Evolutionary conservation across 1,140 invertebrate species (phyloP).

Genomic region (Leptonema lineaticorne): DNA sequence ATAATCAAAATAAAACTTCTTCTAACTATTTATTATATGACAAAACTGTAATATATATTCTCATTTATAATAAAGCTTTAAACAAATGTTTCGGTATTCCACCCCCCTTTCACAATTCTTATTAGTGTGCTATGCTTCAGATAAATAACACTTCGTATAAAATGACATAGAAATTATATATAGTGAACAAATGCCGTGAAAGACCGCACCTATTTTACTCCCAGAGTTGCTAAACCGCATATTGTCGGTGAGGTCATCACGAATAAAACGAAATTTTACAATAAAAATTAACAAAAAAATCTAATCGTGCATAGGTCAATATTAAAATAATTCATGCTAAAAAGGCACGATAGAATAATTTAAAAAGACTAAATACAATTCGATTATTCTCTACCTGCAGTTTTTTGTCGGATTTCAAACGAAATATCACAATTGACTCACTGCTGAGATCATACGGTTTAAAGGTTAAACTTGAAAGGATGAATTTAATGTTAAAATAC

Average conservation of each 20-base stretch:
- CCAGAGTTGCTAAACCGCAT: not conserved
- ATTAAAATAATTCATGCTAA: too few relatives aligned
- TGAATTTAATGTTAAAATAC: too few relatives aligned
- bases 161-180: not conserved
- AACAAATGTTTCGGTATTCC: too few relatives aligned
- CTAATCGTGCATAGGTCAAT: too few relatives aligned
- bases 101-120: too few relatives aligned
- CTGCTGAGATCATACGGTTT: not conserved
- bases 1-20: too few relatives aligned
- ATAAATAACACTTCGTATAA: too few relatives aligned
- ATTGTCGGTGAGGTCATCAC: slow-evolving; percentile 13
- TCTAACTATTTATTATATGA: too few relatives aligned
- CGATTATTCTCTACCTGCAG: not conserved
- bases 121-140: too few relatives aligned
- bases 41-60: too few relatives aligned
- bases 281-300: slow-evolving; percentile 5
- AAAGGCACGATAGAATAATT: not conserved
- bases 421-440: not conserved
- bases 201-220: slow-evolving; percentile 14
- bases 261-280: slow-evolving; percentile 3
- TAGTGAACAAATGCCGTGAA: not conserved
- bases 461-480: not conserved
- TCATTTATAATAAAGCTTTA: too few relatives aligned
- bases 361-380: not conserved
- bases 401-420: not conserved